Evolutionary conservation across 1,140 invertebrate species (phyloP), one percentile per base, ranked within the genome.

Genomic region (Cydia splendana): DNA sequence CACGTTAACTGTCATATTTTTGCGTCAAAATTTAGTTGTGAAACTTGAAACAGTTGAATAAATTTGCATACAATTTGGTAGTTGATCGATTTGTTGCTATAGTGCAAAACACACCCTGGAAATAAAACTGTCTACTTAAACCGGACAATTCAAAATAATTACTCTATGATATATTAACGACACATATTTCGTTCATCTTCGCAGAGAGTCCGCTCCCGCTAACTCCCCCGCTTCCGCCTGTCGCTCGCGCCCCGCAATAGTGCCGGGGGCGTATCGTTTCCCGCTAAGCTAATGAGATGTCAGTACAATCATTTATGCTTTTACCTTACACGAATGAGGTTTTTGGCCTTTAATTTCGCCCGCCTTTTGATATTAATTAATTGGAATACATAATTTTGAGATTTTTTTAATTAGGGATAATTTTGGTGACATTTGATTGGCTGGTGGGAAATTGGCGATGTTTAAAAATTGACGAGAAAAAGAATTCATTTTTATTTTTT

Each of bases 201-300:
- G 30, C 30, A 34, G 30, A 34, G 30, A 34, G 30, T 7, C 65
- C 65, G 15, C n/a, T 30, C 4, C 28, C 30, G 30, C 6, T n/a
- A 5, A 15, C 34, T 4, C 30, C 30, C n/a, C 67, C 77, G 78
- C 77, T 76, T 51, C 53, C 76, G 53, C 79, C 79, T 57, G 18
- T 78, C 13, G 67, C 78, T 77, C 77, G 76, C 3, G 30, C 76
- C 81, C 42, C n/a, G 28, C n/a, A 84, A 87, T 87, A 90, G 83
- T 84, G 90, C 90, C 89, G 74, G 75, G 71, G 88, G 90, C 87
- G 75, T 79, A 88, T 81, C 83, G 88, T 85, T 90, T 83, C 83
- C 84, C 86, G 88, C 87, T 91, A 89, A 92, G 88, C 90, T 92
- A 92, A 92, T 92, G 90, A 92, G 90, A 92, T 92, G 90, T 92